Conservation (phyloP, 2,888 invertebrate genomes). For the Pyralis farinalis region DNA sequence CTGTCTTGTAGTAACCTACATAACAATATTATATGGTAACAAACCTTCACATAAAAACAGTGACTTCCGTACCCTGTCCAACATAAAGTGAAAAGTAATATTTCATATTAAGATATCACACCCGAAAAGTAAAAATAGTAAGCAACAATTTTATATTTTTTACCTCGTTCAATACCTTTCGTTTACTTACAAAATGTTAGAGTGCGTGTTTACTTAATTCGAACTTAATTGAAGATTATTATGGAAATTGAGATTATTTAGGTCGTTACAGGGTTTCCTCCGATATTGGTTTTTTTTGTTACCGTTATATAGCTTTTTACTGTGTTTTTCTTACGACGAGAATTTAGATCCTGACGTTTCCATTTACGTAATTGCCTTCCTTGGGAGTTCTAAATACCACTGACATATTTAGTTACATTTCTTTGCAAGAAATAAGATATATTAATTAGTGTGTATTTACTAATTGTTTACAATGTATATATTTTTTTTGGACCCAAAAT, state of each 20-base stretch:
- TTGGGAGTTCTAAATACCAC: too few species aligned
- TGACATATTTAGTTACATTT: too few species aligned
- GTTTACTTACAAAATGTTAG: neutral
- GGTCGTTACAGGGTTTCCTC: constrained; percentile 1
- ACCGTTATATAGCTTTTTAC: neutral
- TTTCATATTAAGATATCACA: neutral
- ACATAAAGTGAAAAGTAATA: neutral
- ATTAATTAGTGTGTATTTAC: too few species aligned
- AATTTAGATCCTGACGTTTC: too few species aligned
- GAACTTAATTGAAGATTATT: constrained; percentile 7
- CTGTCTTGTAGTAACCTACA: too few species aligned
- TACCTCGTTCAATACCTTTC: neutral
- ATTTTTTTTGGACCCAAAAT: too few species aligned
- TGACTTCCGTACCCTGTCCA: neutral
- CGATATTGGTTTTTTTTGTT: neutral
- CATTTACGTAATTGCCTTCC: too few species aligned
- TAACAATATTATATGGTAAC: too few species aligned
- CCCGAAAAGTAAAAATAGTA: neutral
- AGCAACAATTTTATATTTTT: neutral
- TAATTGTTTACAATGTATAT: too few species aligned
- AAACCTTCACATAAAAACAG: neutral
- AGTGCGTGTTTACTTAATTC: neutral
- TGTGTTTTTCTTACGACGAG: neutral
- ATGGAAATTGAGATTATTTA: constrained; percentile 6
- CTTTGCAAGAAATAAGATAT: too few species aligned